These are phyloP conservation scores for Pteronura brasiliensis DNA, from an alignment of 2,113 vertebrate genomes.

Conservation along the genomic window DNA sequence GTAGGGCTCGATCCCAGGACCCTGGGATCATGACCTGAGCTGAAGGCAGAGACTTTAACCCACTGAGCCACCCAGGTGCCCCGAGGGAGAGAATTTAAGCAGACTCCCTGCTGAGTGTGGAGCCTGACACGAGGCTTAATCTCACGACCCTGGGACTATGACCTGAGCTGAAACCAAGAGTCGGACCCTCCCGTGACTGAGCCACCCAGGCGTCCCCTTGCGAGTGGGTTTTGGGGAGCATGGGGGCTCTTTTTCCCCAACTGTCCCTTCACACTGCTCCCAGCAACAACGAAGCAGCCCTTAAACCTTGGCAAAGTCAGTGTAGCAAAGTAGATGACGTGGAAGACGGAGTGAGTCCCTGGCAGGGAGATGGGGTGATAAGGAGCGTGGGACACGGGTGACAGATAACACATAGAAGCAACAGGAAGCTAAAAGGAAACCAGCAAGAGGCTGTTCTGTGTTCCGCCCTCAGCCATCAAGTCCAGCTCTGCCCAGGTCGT, in stretches of 20 bases:
- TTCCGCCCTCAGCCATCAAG: constrained; percentile 39
- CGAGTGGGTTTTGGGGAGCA: neutral
- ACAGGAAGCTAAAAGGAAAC: neutral
- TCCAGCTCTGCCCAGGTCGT: neutral
- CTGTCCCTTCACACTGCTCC: neutral
- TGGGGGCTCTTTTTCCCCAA: neutral
- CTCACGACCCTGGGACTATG: neutral
- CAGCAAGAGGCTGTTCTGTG: neutral
- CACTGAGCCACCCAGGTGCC: too few species aligned
- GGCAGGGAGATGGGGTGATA: neutral
- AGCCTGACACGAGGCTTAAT: neutral
- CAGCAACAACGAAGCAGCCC: neutral
- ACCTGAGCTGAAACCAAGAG: neutral
- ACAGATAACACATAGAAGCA: neutral
- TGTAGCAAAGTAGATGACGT: neutral
- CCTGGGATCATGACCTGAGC: too few species aligned
- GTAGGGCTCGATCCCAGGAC: too few species aligned
- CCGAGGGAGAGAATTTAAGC: neutral
- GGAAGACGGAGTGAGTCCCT: neutral
- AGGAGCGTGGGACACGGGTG: neutral
- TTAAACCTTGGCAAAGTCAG: neutral
- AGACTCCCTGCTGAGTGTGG: neutral
- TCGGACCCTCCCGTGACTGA: neutral
- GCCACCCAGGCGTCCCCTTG: neutral
- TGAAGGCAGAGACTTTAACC: too few species aligned